Evolutionary conservation across 2,113 vertebrate genomes (phyloP).

Genomic region (Podarcis cretensis): DNA sequence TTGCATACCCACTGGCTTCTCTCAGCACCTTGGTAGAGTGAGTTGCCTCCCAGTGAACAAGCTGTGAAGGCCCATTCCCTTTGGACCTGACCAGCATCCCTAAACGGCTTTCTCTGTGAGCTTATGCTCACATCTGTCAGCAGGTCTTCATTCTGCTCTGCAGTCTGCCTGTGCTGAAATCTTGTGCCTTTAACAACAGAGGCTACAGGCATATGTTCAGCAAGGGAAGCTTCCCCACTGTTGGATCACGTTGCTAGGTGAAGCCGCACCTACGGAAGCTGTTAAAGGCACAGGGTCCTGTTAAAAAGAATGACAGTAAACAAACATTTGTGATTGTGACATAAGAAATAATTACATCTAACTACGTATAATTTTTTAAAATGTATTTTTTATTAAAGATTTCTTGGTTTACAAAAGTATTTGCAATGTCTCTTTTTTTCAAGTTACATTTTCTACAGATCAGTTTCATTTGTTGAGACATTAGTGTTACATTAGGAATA

Average conservation of each 20-base stretch:
- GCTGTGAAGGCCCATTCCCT: background rate
- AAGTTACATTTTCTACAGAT: too few relatives aligned
- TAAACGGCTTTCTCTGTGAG: background rate
- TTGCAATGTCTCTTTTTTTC: too few relatives aligned
- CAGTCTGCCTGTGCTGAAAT: background rate
- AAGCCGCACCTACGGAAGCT: background rate
- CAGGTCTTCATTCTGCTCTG: background rate
- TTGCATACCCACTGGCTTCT: constrained; percentile 10
- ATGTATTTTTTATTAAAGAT: too few relatives aligned
- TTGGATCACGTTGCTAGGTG: background rate
- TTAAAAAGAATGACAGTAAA: background rate
- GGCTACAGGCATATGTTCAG: background rate
- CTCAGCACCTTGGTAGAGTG: background rate
- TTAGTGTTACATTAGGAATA: too few relatives aligned
- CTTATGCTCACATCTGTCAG: background rate
- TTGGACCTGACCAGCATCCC: background rate
- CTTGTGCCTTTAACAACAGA: background rate
- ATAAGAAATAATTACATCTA: too few relatives aligned
- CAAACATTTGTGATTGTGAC: too few relatives aligned
- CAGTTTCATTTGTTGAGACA: too few relatives aligned
- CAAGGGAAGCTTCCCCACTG: too few relatives aligned
- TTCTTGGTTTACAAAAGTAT: too few relatives aligned
- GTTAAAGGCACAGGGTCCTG: too few relatives aligned
- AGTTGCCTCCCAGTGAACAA: background rate
- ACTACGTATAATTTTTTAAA: too few relatives aligned